Percentiles rank a stretch among this genome's conserved stretches.
phyloP scores from a whole-genome alignment of 2,113 vertebrate species.

The Cheilinus undulatus region DNA sequence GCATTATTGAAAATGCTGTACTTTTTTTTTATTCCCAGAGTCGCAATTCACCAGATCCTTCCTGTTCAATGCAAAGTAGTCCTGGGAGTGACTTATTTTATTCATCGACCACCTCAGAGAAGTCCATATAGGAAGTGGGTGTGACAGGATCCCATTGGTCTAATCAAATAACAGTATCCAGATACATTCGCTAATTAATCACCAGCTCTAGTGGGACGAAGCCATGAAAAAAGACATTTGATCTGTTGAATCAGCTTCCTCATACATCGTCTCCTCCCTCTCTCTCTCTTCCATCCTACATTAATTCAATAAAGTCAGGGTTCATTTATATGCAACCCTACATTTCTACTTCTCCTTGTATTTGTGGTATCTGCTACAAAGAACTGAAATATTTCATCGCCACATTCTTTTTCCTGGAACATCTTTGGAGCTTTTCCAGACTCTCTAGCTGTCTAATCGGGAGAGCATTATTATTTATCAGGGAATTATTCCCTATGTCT shows the following conservation, averaged over 20 bases:
- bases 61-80: conserved; percentile 3
- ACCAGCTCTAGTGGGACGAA: conserved; percentile 66
- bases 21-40: background rate
- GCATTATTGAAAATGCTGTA: conserved; percentile 64
- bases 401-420: conserved; percentile 18
- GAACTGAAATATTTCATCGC: conserved; percentile 13
- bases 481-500: conserved; percentile 29
- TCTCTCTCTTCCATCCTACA: conserved; percentile 62
- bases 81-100: conserved; percentile 11
- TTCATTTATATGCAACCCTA: conserved; percentile 50
- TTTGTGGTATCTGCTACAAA: conserved; percentile 20
- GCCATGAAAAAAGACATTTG: conserved; percentile 71
- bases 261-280: conserved; percentile 39
- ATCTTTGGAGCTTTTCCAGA: conserved; percentile 22
- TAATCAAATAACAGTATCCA: conserved; percentile 78
- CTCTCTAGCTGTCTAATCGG: conserved; percentile 33
- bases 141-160: conserved; percentile 68
- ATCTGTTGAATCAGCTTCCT: conserved; percentile 76
- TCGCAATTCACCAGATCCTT: background rate
- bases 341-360: background rate
- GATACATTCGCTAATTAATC: conserved; percentile 81
- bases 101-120: conserved; percentile 7
- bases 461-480: conserved; percentile 43
- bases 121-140: conserved; percentile 60
- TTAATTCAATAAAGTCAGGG: conserved; percentile 70